These are phyloP conservation scores for Panulirus ornatus DNA, from an alignment of 1,140 invertebrate genomes.

Conservation along the genomic window DNA sequence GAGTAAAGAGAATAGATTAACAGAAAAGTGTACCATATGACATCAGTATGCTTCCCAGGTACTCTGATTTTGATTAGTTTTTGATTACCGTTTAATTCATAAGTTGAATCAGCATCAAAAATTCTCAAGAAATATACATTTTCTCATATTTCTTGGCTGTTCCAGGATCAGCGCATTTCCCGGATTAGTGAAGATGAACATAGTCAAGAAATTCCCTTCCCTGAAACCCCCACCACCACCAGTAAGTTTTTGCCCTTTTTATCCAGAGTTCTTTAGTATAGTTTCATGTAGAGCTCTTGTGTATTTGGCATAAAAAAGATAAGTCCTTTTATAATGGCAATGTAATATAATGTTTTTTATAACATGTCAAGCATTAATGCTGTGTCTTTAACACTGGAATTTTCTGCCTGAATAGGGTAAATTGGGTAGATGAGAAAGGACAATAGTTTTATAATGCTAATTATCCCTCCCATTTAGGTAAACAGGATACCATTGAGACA, in stretches of 20 bases:
- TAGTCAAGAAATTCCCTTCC: constrained; percentile 52
- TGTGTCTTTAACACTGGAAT: too few relatives aligned
- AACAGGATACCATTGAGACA: constrained; percentile 45
- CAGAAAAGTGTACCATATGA: too few relatives aligned
- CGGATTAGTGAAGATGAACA: constrained; percentile 64
- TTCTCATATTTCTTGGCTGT: constrained; percentile 15
- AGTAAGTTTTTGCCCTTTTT: constrained; percentile 13
- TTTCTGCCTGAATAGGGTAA: too few relatives aligned
- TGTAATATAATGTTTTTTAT: not conserved
- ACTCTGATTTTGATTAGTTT: too few relatives aligned
- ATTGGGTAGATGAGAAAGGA: too few relatives aligned
- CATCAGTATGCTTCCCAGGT: too few relatives aligned
- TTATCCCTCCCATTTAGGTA: constrained; percentile 45
- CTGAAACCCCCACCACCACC: constrained; percentile 20
- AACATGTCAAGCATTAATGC: too few relatives aligned
- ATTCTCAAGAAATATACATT: too few relatives aligned
- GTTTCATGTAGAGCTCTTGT: not conserved
- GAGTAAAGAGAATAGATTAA: too few relatives aligned
- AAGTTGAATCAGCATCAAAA: too few relatives aligned
- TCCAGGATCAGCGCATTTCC: constrained; percentile 67
- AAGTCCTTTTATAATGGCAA: not conserved
- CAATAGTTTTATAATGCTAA: not conserved
- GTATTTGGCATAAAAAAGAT: too few relatives aligned
- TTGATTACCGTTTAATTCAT: too few relatives aligned
- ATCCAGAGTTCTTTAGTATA: not conserved